Base-by-base conservation (phyloP, 2,113 vertebrate genomes). In the Macquaria ambigua region DNA sequence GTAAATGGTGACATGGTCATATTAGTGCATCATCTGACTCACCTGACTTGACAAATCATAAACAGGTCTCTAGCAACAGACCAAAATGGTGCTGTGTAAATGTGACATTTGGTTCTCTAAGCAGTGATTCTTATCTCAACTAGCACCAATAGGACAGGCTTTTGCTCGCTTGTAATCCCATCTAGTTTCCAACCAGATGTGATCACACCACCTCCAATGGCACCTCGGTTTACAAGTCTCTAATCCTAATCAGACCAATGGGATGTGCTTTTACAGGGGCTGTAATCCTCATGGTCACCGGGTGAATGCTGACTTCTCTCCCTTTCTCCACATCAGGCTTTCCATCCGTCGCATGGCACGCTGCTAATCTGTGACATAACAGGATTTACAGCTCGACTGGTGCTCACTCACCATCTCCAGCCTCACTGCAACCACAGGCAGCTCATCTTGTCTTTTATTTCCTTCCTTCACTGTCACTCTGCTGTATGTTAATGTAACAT, bases 331-430 rank as follows among this genome's bases (percentile, higher is more conserved):
- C 53, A 69, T 77, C 88, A 9, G 18, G 46, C 68, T 3, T 1
- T 77, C 46, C 66, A 6, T 37, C 55, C 21, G 28, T 62, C 34
- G 59, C 6, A 12, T 15, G 72, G 81, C 73, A 53, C 25, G 31
- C 79, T 50, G 64, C 74, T 92, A 78, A 88, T 87, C 84, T 84
- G 77, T 90, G 91, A 91, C 83, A 70, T 89, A 90, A 93, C 84
- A 58, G 74, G 90, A 93, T 92, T 90, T 87, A 68, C 41, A 78
- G 82, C 79, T 2, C n/a, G 69, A 89, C 72, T n/a, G 74, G 59
- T 9, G 74, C 75, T 75, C n/a, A 15, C 62, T 77, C 58, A 23
- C 16, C 61, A 21, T 70, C 68, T 62, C 67, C 0, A 37, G 5
- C 70, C 77, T 31, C 48, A 18, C 55, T 50, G 64, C 63, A 52